phyloP scores from a whole-genome alignment of 2,113 vertebrate species.

The Fulmarus glacialis region DNA sequence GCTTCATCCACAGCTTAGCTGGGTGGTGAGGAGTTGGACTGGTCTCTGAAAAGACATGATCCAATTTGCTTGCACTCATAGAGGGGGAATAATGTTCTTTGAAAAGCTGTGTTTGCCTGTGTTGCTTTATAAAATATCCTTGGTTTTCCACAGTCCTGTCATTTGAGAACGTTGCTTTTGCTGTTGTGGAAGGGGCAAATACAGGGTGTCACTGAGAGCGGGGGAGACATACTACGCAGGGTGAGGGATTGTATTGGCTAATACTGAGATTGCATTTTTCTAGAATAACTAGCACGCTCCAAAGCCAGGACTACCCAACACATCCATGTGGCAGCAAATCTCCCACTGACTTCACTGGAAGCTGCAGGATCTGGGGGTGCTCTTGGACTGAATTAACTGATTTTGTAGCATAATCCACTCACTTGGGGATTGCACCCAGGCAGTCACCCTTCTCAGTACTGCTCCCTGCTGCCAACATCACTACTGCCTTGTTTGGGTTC shows the following conservation, averaged over 20 bases:
- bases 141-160: background rate
- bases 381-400: background rate
- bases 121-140: background rate
- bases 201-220: background rate
- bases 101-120: background rate
- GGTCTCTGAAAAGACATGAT: background rate
- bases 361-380: background rate
- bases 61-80: background rate
- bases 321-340: background rate
- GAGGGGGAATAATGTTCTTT: background rate
- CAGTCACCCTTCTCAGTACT: background rate
- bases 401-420: background rate
- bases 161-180: background rate
- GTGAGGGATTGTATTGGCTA: background rate
- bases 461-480: background rate
- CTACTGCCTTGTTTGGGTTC: background rate
- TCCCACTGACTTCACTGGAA: background rate
- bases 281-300: background rate
- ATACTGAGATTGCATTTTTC: background rate
- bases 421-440: background rate
- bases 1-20: background rate
- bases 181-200: background rate
- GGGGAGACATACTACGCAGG: background rate
- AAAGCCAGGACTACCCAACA: background rate
- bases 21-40: background rate